Evolutionary conservation across 2,797 vertebrate genomes (phyloP), one percentile per base, ranked within the genome.

Genomic region (Platyrinchus mystaceus): DNA sequence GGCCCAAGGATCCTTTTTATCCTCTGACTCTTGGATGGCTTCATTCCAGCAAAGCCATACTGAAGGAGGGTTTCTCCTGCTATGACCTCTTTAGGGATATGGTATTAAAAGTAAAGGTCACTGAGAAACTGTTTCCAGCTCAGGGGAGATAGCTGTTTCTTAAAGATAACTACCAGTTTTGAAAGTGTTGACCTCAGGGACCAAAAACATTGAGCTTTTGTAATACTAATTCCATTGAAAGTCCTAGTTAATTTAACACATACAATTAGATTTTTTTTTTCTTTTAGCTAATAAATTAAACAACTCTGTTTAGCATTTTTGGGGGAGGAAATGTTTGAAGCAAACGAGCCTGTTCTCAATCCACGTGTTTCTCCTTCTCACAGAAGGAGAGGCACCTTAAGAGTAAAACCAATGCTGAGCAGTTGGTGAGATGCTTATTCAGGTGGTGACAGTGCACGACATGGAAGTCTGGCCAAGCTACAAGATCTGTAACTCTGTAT

Each of bases 31-130:
- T 89, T 56, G 23, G 37, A 30, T 88, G 93, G 91, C 89, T 91
- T 84, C 49, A 9, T 77, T 94, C 96, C 96, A 96, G 37, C 50
- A 74, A 44, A 93, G 44, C 87, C 55, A 22, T 88, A 56, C 83
- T 91, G 80, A 84, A 88, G 56, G 41, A 94, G 85, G 59, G 46
- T 50, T 94, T 94, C 80, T 97, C 59, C 85, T 90, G 47, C 89
- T 80, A 36, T 86, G 94, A 82, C 89, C 89, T 94, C 93, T 93
- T 93, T 90, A 80, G 89, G 67, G 85, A 84, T 88, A 84, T 91
- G 53, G 10, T 91, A 90, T 91, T 90, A 91, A 90, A 94, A 94
- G 74, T 90, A 93, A 94, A 94, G 89, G 91, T 94, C 96, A 91
- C 64, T 2, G 12, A 67, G 70, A 95, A 97, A 84, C 70, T 88